Percentiles rank a stretch among this genome's conserved stretches.
Evolutionary conservation across 2,113 vertebrate species (phyloP).

Genomic region (Prolemur simus): DNA sequence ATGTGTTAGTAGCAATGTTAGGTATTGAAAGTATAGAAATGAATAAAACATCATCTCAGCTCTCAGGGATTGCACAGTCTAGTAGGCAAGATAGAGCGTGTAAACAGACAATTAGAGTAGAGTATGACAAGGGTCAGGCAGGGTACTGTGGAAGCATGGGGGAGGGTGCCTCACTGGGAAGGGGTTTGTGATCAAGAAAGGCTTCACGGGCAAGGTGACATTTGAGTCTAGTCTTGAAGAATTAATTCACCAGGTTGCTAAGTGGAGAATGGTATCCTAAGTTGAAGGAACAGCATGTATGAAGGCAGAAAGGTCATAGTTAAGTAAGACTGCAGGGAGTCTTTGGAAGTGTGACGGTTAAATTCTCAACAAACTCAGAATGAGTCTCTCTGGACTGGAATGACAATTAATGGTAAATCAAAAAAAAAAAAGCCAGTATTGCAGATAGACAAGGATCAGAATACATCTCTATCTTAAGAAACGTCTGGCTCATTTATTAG

Average conservation of each 20-base stretch:
- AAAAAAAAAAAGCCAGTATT: neutral
- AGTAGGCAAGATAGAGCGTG: constrained; percentile 1
- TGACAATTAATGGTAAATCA: constrained; percentile 16
- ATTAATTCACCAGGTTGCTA: constrained; percentile 48
- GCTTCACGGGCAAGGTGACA: neutral
- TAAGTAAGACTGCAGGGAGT: constrained; percentile 32
- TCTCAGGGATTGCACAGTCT: constrained; percentile 15
- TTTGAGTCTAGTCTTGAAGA: constrained; percentile 44
- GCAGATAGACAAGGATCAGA: neutral
- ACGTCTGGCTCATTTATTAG: constrained; percentile 23
- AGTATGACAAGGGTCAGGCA: neutral
- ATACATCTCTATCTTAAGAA: constrained; percentile 43
- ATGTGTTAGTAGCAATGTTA: constrained; percentile 32
- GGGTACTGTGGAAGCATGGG: neutral
- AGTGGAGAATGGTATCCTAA: neutral
- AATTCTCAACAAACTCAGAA: constrained; percentile 38
- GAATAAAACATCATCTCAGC: constrained; percentile 54
- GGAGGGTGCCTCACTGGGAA: neutral
- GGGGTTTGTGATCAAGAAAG: neutral
- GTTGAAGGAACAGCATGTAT: constrained; percentile 2
- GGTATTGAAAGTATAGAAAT: constrained; percentile 38
- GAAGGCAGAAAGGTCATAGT: constrained; percentile 35
- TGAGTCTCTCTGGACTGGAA: neutral
- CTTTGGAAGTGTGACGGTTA: constrained; percentile 34
- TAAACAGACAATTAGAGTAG: constrained; percentile 45